phyloP scores from a whole-genome alignment of 2,113 vertebrate genomes.

The Ariopsis seemanni region DNA sequence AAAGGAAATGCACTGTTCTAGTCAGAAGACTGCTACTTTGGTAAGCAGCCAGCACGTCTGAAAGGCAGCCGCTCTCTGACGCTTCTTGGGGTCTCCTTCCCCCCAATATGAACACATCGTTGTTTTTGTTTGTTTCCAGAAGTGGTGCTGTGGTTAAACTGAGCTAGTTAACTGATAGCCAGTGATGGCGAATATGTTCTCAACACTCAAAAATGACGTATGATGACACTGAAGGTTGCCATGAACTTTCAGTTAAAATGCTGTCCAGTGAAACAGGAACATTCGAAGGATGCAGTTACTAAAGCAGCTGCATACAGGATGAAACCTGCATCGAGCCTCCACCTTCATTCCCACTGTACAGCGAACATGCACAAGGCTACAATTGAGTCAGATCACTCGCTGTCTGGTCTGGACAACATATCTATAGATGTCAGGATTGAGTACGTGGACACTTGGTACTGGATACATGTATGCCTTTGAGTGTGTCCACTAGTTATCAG shows the following conservation, averaged over 20 bases:
- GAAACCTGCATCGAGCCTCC: background rate
- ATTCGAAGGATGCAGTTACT: background rate
- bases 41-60: background rate
- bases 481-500: no score
- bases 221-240: background rate
- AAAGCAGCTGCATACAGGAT: background rate
- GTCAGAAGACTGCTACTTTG: conserved; percentile 2
- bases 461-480: no score
- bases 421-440: no score
- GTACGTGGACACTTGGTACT: no score
- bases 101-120: background rate
- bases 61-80: background rate
- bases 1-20: background rate
- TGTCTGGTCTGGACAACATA: no score
- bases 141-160: background rate
- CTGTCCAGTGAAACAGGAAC: background rate
- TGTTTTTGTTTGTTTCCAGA: background rate
- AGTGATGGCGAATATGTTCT: background rate
- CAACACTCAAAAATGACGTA: background rate
- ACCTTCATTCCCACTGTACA: background rate
- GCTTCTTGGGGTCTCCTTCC: background rate
- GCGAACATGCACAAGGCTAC: background rate
- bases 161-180: background rate
- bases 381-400: background rate
- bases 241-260: background rate